A percentile compares a stretch with the other conserved stretches of the same genome.
Conservation (phyloP, 2,797 vertebrate genomes). For the Macropodus opercularis region DNA sequence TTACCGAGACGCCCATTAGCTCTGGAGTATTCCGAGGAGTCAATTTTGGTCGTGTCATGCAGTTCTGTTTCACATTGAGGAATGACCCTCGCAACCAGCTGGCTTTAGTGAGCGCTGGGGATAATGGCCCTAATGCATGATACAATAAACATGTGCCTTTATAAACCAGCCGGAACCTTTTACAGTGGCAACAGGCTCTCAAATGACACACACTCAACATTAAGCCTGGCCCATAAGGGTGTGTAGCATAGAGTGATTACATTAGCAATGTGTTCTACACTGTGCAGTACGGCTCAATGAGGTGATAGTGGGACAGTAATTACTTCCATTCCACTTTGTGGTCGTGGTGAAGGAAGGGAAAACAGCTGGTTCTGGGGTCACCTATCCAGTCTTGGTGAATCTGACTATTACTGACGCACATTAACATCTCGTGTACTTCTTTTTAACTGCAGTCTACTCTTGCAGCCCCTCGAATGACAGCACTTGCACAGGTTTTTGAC, state of each 20-base stretch:
- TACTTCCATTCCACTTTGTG: constrained; percentile 62
- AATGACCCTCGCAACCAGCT: constrained; percentile 68
- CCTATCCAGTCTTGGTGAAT: constrained; percentile 55
- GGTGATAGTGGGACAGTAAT: constrained; percentile 66
- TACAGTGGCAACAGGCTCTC: constrained; percentile 68
- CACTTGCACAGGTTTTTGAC: constrained; percentile 35
- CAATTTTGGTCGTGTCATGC: constrained; percentile 70
- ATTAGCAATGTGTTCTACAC: constrained; percentile 74
- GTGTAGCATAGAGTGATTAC: constrained; percentile 72
- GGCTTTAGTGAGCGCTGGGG: constrained; percentile 57
- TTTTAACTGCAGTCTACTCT: constrained; percentile 20
- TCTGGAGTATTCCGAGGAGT: constrained; percentile 68
- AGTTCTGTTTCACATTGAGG: constrained; percentile 74
- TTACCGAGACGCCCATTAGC: constrained; percentile 72
- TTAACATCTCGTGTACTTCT: constrained; percentile 43
- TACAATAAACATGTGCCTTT: constrained; percentile 77
- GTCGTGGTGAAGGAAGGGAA: constrained; percentile 49
- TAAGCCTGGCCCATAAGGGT: constrained; percentile 66
- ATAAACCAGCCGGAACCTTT: constrained; percentile 74
- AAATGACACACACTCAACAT: constrained; percentile 76
- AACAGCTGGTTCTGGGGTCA: constrained; percentile 72
- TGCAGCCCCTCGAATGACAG: constrained; percentile 42
- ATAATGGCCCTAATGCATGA: constrained; percentile 76
- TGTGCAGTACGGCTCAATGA: constrained; percentile 68
- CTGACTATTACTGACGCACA: constrained; percentile 30